Conservation (phyloP, 2,797 vertebrate species). For the Xiphophorus birchmanni region DNA sequence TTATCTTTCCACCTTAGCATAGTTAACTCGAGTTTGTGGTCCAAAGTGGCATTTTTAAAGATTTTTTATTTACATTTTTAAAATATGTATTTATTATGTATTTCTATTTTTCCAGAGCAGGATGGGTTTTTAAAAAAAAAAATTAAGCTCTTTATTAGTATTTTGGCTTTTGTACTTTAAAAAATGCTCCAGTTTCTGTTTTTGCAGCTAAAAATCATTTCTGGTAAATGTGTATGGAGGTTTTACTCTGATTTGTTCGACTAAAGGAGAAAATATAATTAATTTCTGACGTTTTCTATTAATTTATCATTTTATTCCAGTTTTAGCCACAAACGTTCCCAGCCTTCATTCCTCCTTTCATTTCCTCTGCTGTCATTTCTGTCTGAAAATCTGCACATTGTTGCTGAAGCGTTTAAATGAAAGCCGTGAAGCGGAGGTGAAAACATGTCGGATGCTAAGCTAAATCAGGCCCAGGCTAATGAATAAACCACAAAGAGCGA, state of each 20-base stretch:
- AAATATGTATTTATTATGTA: no score
- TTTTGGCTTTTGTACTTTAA: not conserved
- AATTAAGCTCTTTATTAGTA: not conserved
- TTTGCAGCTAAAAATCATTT: not conserved
- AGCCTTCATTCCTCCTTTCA: no score
- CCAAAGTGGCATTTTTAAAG: not conserved
- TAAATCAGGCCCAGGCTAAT: not conserved
- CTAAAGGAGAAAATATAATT: not conserved
- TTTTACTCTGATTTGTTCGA: not conserved
- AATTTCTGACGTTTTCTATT: not conserved
- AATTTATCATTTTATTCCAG: not conserved
- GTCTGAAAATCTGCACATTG: not conserved
- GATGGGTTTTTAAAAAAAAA: no score
- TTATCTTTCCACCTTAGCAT: not conserved
- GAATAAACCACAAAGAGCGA: constrained; percentile 28
- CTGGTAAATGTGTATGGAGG: not conserved
- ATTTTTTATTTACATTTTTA: no score
- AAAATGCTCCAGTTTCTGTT: not conserved
- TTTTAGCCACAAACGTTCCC: not conserved
- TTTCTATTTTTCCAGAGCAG: not conserved
- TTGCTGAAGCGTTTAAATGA: not conserved
- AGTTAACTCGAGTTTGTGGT: no score
- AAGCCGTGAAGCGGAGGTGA: not conserved
- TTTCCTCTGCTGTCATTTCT: not conserved
- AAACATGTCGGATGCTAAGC: not conserved